Evolutionary conservation across 2,113 vertebrate species (phyloP), one percentile per base, ranked within the genome.

Genomic region (Laterallus jamaicensis): DNA sequence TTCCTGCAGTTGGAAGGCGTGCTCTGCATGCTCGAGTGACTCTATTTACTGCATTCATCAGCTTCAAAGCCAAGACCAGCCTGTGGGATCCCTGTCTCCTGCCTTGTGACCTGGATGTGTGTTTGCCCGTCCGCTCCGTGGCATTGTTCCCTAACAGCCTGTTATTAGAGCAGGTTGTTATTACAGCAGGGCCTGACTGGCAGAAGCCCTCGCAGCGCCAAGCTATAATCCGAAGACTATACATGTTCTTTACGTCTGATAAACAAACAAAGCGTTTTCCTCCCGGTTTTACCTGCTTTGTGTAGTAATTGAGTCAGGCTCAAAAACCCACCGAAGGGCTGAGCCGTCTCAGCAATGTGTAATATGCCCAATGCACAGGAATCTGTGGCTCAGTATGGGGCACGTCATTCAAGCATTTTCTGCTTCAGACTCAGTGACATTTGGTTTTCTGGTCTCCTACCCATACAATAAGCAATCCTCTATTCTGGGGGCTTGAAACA

Each of bases 121-220:
- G 81, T 92, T 32, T 88, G 62, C 56, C 50, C 28, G 3, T 82
- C 66, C 6, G 0, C 70, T 40, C 66, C 0, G 2, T 4, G 15
- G 47, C 44, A 25, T 42, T 90, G 90, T 82, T 84, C 60, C 26
- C 73, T 71, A 71, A 3, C 63, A 82, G 79, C 6, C 60, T 94
- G 85, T 84, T 82, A 79, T 95, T 92, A 91, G 91, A 82, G 66
- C 52, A 90, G 83, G 52, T 75, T 96, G 94, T 73, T 88, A 64
- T 59, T 91, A 75, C 66, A 86, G 92, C 67, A 70, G 76, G 50
- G 80, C 49, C 55, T n/a, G 40, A 50, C 64, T 75, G 69, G 60
- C 76, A 86, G 69, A 28, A 92, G 54, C 28, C 40, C 39, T 93
- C 13, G 9, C 62, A 96, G 83, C 6, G 21, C 76, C 74, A 84